These are phyloP conservation scores for Rhabdophis nuchalis DNA, from an alignment of 2,797 vertebrate species.

Conservation along the genomic window DNA sequence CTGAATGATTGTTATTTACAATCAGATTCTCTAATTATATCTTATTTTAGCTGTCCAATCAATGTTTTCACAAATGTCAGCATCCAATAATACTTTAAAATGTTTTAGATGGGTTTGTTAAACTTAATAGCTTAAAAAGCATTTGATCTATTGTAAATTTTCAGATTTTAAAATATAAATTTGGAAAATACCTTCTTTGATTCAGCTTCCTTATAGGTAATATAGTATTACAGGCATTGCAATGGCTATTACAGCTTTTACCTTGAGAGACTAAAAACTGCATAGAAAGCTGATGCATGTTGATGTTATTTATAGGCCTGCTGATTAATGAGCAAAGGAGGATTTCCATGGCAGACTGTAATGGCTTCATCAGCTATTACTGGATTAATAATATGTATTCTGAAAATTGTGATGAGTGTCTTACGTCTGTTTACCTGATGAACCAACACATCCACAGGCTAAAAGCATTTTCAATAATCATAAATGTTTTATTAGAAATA, in stretches of 20 bases:
- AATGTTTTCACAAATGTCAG: neutral
- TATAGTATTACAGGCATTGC: slow-evolving; percentile 32
- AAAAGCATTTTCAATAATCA: slow-evolving; percentile 34
- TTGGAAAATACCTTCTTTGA: neutral
- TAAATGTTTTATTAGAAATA: slow-evolving; percentile 31
- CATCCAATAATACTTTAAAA: neutral
- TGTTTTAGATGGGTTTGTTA: neutral
- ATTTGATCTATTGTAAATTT: neutral
- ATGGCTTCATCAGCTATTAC: slow-evolving; percentile 30
- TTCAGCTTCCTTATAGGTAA: neutral
- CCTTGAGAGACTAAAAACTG: slow-evolving; percentile 33
- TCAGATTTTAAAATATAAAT: neutral
- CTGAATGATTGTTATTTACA: neutral
- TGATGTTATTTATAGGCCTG: slow-evolving; percentile 15
- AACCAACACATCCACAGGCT: slow-evolving; percentile 24
- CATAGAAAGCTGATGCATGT: neutral
- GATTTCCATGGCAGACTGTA: slow-evolving; percentile 32
- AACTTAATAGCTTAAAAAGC: neutral
- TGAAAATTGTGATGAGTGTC: slow-evolving; percentile 28
- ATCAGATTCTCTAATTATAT: neutral
- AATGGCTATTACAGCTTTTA: slow-evolving; percentile 22
- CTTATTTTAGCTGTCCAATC: neutral
- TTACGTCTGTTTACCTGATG: slow-evolving; percentile 17
- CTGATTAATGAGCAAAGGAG: slow-evolving; percentile 28
- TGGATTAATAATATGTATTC: slow-evolving; percentile 31